Base-by-base conservation (phyloP, 2,797 vertebrate species). In the Petrocephalus sullivani region DNA sequence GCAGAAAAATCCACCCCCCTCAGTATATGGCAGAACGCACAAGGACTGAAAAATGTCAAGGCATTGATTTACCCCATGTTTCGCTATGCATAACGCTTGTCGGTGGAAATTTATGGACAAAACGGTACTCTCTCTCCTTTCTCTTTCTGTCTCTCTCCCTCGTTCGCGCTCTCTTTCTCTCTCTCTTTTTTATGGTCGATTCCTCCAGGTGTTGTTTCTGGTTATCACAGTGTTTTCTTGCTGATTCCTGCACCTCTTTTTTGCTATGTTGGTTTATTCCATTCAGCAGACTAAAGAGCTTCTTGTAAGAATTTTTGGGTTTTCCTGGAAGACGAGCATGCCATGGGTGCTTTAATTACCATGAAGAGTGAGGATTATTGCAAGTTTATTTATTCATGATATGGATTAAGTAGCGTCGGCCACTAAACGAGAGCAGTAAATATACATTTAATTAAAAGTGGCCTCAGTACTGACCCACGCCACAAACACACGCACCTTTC, bases 371-470 rank as follows among this genome's bases (percentile, higher is more conserved):
- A 88, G 85, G 88, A 91, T 92, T 93, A 93, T 93, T 93, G 92
- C 88, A 89, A 91, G 90, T 93, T 92, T 93, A 94, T 94, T 93
- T 93, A 93, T 94, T 94, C 93, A 92, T 78, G 85, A 88, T 87
- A 41, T 86, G 87, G 89, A 85, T 87, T 90, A 86, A 88, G 88
- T 58, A 53, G 82, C 88, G 90, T 89, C 84, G 87, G 87, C 56
- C 56, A 85, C 90, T 90, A 91, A 87, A 90, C 87, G 5, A 12
- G 51, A 81, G 41, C 75, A 81, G 75, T 81, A 86, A 88, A 89
- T 89, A 90, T 87, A 87, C 60, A 78, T 89, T 12, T 21, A 75
- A 83, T 78, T 85, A 71, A 90, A 82, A 78, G 33, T 61, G 14
- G 61, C 81, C 75, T 16, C 37, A 75, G 57, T 75, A 75, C 28